Conservation (phyloP, 2,888 invertebrate genomes). For the Synanthedon andrenaeformis region DNA sequence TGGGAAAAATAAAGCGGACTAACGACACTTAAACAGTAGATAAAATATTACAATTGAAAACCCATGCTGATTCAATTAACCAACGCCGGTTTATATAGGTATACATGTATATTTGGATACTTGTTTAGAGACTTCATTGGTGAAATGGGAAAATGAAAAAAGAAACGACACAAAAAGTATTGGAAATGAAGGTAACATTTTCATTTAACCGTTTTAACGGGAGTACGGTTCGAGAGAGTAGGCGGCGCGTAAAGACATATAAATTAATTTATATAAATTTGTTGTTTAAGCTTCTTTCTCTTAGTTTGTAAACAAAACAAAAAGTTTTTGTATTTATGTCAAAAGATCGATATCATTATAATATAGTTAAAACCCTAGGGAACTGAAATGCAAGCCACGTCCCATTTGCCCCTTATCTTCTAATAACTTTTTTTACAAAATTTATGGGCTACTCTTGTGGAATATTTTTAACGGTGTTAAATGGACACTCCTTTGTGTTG, state of each 20-base stretch:
- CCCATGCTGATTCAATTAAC: constrained; percentile 1
- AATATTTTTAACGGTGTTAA: constrained; percentile 12
- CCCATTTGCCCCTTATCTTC: constrained; percentile 28
- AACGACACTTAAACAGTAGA: constrained; percentile 4
- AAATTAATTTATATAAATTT: too few relatives aligned
- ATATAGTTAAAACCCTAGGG: background rate
- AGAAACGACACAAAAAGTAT: background rate
- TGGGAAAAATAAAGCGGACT: constrained; percentile 4
- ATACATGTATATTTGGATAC: too few relatives aligned
- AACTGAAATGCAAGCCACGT: constrained; percentile 18
- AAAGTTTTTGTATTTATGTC: too few relatives aligned
- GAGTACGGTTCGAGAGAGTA: too few relatives aligned
- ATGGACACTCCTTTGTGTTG: background rate
- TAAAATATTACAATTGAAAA: constrained; percentile 5
- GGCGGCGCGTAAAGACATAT: too few relatives aligned
- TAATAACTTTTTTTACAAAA: constrained; percentile 18
- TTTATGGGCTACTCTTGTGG: constrained; percentile 25
- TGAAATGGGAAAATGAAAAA: constrained; percentile 1
- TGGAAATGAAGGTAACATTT: constrained; percentile 1
- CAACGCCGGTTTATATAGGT: too few relatives aligned
- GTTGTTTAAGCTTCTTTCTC: too few relatives aligned
- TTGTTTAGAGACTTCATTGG: background rate
- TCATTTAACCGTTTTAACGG: background rate
- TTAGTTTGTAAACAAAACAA: too few relatives aligned
- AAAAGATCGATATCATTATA: too few relatives aligned